These are phyloP conservation scores for Olivierus martensii DNA, from an alignment of 1,140 invertebrate genomes.

Conservation along the genomic window DNA sequence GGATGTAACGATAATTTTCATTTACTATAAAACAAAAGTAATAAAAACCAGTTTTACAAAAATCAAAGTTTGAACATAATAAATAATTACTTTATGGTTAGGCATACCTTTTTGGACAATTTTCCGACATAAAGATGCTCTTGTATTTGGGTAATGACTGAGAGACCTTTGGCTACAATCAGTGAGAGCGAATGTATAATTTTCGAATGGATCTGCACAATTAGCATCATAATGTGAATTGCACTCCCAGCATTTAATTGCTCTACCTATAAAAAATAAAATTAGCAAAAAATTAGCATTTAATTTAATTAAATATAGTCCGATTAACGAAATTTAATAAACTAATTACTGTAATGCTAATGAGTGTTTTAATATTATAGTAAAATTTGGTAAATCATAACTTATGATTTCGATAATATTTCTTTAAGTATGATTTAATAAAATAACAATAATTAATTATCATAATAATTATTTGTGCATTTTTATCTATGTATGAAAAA, in stretches of 20 bases:
- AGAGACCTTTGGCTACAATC: slow-evolving; percentile 53
- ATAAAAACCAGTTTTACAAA: background rate
- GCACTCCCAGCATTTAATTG: slow-evolving; percentile 60
- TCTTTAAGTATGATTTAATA: too few relatives aligned
- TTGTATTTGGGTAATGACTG: slow-evolving; percentile 44
- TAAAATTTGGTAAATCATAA: too few relatives aligned
- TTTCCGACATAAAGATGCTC: slow-evolving; percentile 54
- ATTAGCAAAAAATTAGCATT: too few relatives aligned
- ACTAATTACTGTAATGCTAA: too few relatives aligned
- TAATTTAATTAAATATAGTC: too few relatives aligned
- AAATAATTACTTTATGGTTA: background rate
- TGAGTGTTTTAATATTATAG: too few relatives aligned
- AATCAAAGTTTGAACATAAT: background rate
- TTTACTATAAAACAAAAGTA: slow-evolving; percentile 6
- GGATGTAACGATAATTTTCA: slow-evolving; percentile 18
- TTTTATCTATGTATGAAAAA: too few relatives aligned
- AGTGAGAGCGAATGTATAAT: slow-evolving; percentile 59
- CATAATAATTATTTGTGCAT: too few relatives aligned
- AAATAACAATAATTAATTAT: too few relatives aligned
- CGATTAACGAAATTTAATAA: too few relatives aligned
- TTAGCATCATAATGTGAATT: slow-evolving; percentile 70
- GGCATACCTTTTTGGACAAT: slow-evolving; percentile 52
- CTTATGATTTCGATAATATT: too few relatives aligned
- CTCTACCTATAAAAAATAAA: slow-evolving; percentile 31
- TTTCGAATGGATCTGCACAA: slow-evolving; percentile 68